Evolutionary conservation across 2,888 invertebrate species (phyloP).

Genomic region (Macrosoma leucophasiata): DNA sequence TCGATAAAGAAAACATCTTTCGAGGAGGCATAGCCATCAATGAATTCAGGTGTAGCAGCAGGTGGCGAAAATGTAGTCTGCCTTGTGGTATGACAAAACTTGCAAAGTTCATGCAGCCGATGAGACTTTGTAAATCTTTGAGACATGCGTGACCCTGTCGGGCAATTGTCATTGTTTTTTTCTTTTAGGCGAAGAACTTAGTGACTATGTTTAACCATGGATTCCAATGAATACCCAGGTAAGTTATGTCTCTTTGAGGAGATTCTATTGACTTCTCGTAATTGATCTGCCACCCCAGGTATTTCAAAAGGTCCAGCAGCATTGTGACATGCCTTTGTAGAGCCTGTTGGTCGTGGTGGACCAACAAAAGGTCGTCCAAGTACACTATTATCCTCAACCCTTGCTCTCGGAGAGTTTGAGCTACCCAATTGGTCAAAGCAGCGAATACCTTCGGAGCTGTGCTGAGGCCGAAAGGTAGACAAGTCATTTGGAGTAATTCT

Average conservation of each 20-base stretch:
- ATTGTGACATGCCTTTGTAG: neutral
- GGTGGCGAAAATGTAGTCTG: slow-evolving; percentile 1
- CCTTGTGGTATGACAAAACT: slow-evolving; percentile 3
- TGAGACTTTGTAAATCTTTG: slow-evolving; percentile 7
- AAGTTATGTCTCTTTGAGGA: slow-evolving; percentile 4
- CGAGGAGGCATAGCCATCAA: too few species aligned
- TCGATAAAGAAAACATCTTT: too few species aligned
- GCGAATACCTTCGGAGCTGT: slow-evolving; percentile 23
- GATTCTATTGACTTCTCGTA: slow-evolving; percentile 5
- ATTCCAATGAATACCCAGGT: slow-evolving; percentile 6
- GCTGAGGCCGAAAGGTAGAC: slow-evolving; percentile 22
- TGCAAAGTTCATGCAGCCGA: slow-evolving; percentile 8
- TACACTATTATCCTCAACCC: slow-evolving; percentile 24
- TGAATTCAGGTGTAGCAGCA: neutral
- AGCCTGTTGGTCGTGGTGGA: slow-evolving; percentile 9
- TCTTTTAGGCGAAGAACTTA: slow-evolving; percentile 2
- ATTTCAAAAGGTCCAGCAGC: slow-evolving; percentile 1
- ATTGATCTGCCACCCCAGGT: slow-evolving; percentile 20
- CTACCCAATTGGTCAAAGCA: slow-evolving; percentile 26
- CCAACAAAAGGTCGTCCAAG: slow-evolving; percentile 25
- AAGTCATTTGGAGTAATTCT: slow-evolving; percentile 20
- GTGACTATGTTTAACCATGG: slow-evolving; percentile 1
- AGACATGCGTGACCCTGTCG: too few species aligned
- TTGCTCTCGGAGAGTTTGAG: slow-evolving; percentile 19
- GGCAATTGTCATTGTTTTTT: too few species aligned